These are phyloP conservation scores for Nesometra sesokonis DNA, from an alignment of 35 echinoderm and acorn worm species.

Conservation along the genomic window DNA sequence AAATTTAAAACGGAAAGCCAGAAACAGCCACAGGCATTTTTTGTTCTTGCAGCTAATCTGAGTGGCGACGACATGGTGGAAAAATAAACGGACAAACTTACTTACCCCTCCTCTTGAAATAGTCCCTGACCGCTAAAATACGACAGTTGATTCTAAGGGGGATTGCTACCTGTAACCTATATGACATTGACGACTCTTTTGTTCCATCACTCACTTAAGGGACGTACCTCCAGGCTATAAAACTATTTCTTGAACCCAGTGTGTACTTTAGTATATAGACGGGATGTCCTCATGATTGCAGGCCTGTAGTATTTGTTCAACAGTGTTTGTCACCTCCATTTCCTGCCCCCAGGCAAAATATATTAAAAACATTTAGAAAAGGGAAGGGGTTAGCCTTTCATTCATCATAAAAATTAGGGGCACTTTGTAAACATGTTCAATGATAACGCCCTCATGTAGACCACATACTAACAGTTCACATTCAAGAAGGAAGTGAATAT, in stretches of 20 bases:
- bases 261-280: background rate
- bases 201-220: background rate
- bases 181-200: background rate
- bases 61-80: background rate
- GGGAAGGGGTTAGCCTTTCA: too few species aligned
- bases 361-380: background rate
- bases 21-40: background rate
- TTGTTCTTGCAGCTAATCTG: background rate
- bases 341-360: background rate
- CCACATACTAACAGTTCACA: too few species aligned
- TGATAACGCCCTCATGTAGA: too few species aligned
- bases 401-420: too few species aligned
- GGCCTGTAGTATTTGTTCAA: background rate
- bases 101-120: background rate
- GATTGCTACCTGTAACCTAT: background rate
- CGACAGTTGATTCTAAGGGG: background rate
- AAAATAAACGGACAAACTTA: background rate
- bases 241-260: background rate
- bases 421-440: too few species aligned
- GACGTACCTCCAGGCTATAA: background rate
- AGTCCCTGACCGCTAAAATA: background rate
- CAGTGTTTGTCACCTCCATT: background rate
- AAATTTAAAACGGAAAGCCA: background rate
- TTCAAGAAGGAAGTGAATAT: too few species aligned
- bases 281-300: background rate